phyloP scores from a whole-genome alignment of 1,140 invertebrate genomes.

The Trachymyrmex cornetzi region DNA sequence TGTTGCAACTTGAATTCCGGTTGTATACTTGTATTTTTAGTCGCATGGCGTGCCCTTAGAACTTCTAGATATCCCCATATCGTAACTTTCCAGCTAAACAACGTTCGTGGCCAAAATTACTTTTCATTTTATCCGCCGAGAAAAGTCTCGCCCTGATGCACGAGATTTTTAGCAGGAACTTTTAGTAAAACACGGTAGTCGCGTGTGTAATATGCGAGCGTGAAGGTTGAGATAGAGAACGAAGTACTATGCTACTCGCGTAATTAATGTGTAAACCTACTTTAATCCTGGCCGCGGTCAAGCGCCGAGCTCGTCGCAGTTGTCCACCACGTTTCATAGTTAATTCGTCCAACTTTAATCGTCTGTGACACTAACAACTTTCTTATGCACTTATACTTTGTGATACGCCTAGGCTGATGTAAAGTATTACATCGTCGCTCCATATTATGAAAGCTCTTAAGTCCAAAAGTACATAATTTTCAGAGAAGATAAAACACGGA shows the following conservation, averaged over 20 bases:
- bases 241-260: slow-evolving; percentile 15
- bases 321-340: slow-evolving; percentile 50
- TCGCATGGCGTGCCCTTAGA: slow-evolving; percentile 33
- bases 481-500: slow-evolving; percentile 4
- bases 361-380: slow-evolving; percentile 53
- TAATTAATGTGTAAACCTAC: slow-evolving; percentile 64
- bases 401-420: slow-evolving; percentile 12
- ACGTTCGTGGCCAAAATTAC: slow-evolving; percentile 51
- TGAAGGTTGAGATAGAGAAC: slow-evolving; percentile 17
- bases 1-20: not conserved
- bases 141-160: slow-evolving; percentile 41
- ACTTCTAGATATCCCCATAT: slow-evolving; percentile 50
- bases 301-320: slow-evolving; percentile 34
- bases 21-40: slow-evolving; percentile 25
- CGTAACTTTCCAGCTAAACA: slow-evolving; percentile 47
- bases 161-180: slow-evolving; percentile 53
- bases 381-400: slow-evolving; percentile 44
- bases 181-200: slow-evolving; percentile 2
- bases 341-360: slow-evolving; percentile 61
- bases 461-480: slow-evolving; percentile 19
- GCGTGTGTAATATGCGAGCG: slow-evolving; percentile 1
- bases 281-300: slow-evolving; percentile 50
- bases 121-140: slow-evolving; percentile 41
- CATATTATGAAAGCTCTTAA: slow-evolving; percentile 37
- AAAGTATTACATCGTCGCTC: slow-evolving; percentile 6